Base-by-base conservation (phyloP, 2,888 invertebrate species). In the Heliconius aoede region DNA sequence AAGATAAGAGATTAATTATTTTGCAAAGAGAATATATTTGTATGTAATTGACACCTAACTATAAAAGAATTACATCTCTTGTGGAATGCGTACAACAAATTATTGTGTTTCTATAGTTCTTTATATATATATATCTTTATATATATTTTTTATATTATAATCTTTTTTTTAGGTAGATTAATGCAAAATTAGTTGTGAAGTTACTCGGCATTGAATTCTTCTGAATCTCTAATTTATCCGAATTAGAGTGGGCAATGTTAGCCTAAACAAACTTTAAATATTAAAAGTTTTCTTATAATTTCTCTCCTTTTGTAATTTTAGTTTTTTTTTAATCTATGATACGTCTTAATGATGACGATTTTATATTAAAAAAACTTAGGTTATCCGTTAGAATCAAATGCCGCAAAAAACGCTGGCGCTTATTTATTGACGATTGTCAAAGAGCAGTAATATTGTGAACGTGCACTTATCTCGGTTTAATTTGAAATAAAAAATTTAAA, bases 1-100 rank as follows among this genome's bases (percentile, higher is more conserved):
- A 55, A 73, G 62, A 73, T 73, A 64, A 65, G 24, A 24, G 26
- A 24, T 21, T 40, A 58, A 60, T 40, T 40, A 72, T 72, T 61
- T 72, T 60, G 60, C 40, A 61, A 72, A 72, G 58, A 40, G 26
- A 36, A 60, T 72, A 72, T 21, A 46, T 46, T 46, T 46, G 18
- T 46, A 18, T 72, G 32, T 61, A 72, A 40, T 61, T 61, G 36
- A 61, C 60, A 72, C 4, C 26, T 60, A 72, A 26, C 11, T 60
- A 58, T 13, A 61, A 40, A 61, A 21, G 2, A 60, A 60, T 11
- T 9, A 7, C 36, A 24, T 36, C 26, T 60, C 28, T 11, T n/a
- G 28, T 72, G 24, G 24, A 13, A 13, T 13, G 3, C 18, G 18
- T 32, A 9, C 2, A 36, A 36, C 9, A 11, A 36, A 55, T 1